Conservation (phyloP, 1,140 invertebrate genomes). For the Sminthurides bifidus region DNA sequence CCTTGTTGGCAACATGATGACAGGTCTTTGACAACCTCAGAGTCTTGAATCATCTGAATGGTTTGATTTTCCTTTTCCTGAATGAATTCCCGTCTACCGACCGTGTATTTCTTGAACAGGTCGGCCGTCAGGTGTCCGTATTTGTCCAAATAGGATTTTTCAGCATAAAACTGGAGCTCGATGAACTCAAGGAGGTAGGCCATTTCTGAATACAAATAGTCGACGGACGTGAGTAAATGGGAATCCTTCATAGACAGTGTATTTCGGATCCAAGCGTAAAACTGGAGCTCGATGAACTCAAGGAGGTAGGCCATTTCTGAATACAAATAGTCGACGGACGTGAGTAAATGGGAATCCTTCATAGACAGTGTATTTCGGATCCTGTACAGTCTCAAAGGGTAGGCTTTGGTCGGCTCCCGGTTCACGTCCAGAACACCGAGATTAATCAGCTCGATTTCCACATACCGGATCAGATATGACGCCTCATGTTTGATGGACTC, state of each 20-base stretch:
- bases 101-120: conserved; percentile 1
- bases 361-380: background rate
- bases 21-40: background rate
- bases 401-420: background rate
- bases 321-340: conserved; percentile 1
- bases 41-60: background rate
- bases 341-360: background rate
- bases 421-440: background rate
- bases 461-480: conserved; percentile 1
- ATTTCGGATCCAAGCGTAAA: background rate
- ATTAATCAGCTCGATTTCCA: background rate
- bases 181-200: background rate
- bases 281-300: background rate
- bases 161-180: background rate
- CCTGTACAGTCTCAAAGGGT: background rate
- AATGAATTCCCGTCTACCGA: background rate
- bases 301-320: background rate
- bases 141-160: background rate
- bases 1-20: background rate
- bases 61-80: background rate
- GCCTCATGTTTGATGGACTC: conserved; percentile 1
- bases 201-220: conserved; percentile 3
- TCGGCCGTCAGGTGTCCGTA: background rate
- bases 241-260: background rate
- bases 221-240: background rate